Conservation (phyloP, 53 echinoderm and acorn worm species). For the Zoroaster sp. region DNA sequence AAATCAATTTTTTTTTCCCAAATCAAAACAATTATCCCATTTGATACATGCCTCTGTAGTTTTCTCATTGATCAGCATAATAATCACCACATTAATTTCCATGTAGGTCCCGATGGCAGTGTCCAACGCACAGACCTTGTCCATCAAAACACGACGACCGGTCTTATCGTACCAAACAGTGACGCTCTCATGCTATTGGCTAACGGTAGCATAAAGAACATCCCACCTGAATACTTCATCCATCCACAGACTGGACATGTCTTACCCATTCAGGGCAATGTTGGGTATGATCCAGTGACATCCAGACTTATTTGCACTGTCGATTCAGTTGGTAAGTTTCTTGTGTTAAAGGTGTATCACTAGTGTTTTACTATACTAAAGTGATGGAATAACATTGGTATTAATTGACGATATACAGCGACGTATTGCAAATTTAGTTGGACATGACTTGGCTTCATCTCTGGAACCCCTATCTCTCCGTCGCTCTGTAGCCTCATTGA, state of each 20-base stretch:
- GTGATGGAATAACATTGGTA: too few species aligned
- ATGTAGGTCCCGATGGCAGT: slow-evolving; percentile 83
- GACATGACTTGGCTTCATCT: too few species aligned
- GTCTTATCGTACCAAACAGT: slow-evolving; percentile 80
- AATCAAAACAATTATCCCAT: too few species aligned
- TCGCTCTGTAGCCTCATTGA: too few species aligned
- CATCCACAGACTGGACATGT: slow-evolving; percentile 86
- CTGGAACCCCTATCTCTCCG: too few species aligned
- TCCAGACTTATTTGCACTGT: slow-evolving; percentile 78
- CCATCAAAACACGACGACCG: slow-evolving; percentile 73
- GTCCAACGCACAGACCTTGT: slow-evolving; percentile 71
- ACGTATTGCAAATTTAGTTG: too few species aligned
- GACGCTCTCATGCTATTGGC: slow-evolving; percentile 79
- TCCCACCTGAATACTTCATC: slow-evolving; percentile 82
- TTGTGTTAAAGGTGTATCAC: too few species aligned
- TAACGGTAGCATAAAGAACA: slow-evolving; percentile 52
- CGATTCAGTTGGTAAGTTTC: slow-evolving; percentile 77
- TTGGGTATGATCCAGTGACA: slow-evolving; percentile 82
- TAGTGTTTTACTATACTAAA: too few species aligned
- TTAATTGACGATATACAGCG: too few species aligned
- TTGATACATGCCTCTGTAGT: background rate
- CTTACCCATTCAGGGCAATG: slow-evolving; percentile 92
- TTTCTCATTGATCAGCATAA: background rate
- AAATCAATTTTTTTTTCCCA: too few species aligned
- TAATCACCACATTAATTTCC: too few species aligned